Evolutionary conservation across 92 coral and sea anemone species (phyloP).

Genomic region (Desmophyllum pertusum): DNA sequence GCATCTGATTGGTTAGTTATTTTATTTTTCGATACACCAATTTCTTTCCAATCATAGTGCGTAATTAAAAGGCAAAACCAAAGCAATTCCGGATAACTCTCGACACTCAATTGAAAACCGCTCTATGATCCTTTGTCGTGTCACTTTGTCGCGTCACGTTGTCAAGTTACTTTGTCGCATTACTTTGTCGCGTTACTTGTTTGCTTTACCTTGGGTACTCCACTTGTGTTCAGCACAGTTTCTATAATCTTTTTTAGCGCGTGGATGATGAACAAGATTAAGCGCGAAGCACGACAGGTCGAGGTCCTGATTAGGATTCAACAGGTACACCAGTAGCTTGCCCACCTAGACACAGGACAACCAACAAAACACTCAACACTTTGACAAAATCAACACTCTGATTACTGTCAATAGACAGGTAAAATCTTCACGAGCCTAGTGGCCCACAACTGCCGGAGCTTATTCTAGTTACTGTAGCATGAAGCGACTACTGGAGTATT

Average conservation of each 20-base stretch:
- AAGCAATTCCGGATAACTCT: too few relatives aligned
- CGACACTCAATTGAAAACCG: too few relatives aligned
- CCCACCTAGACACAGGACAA: constrained; percentile 59
- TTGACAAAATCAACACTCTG: too few relatives aligned
- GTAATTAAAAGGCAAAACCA: too few relatives aligned
- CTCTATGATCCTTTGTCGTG: background rate
- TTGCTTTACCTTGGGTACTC: constrained; percentile 83
- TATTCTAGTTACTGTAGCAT: too few relatives aligned
- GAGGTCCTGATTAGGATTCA: constrained; percentile 69
- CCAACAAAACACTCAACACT: background rate
- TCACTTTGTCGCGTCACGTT: background rate
- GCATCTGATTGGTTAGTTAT: too few relatives aligned
- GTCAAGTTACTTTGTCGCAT: background rate
- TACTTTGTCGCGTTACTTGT: background rate
- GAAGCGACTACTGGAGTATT: too few relatives aligned
- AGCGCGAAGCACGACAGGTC: constrained; percentile 79
- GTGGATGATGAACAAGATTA: constrained; percentile 71
- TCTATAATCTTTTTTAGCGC: constrained; percentile 74
- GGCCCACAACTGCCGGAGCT: too few relatives aligned
- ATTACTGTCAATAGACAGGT: too few relatives aligned
- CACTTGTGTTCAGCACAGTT: constrained; percentile 66
- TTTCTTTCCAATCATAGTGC: too few relatives aligned
- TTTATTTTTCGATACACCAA: too few relatives aligned
- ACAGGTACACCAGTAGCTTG: constrained; percentile 76
- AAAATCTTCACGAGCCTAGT: too few relatives aligned